Evolutionary conservation across 2,888 invertebrate genomes (phyloP).

Genomic region (Crematogaster levior): DNA sequence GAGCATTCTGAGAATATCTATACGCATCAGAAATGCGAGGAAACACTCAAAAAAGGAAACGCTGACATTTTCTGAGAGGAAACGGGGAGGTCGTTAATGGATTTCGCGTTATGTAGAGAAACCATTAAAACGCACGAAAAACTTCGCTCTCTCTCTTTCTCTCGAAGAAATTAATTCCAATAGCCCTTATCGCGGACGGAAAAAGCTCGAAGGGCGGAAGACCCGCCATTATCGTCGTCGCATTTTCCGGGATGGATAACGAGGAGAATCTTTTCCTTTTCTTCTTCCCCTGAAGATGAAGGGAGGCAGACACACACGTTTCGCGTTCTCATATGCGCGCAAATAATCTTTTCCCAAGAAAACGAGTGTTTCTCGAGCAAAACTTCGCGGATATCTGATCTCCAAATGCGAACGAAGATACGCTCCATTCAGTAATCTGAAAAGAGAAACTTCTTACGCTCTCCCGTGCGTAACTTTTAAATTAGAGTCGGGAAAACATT

Average conservation of each 20-base stretch:
- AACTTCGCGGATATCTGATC: neutral
- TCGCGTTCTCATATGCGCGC: neutral
- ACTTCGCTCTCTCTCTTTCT: no score
- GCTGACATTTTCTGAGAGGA: constrained; percentile 44
- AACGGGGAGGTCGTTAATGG: constrained; percentile 76
- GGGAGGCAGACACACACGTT: no score
- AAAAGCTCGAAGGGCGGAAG: constrained; percentile 47
- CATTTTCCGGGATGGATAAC: constrained; percentile 40
- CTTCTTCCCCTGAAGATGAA: neutral
- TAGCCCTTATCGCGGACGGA: constrained; percentile 73
- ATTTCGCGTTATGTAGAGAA: constrained; percentile 77
- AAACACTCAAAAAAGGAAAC: constrained; percentile 39
- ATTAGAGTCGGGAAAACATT: neutral
- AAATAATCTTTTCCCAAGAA: constrained; percentile 4
- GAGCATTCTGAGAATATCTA: neutral
- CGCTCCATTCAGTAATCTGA: neutral
- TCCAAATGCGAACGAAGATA: neutral
- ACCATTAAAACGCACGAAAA: constrained; percentile 75
- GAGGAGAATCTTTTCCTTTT: constrained; percentile 22
- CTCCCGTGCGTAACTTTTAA: neutral
- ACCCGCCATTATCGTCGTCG: constrained; percentile 65
- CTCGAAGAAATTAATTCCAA: constrained; percentile 81
- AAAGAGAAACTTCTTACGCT: neutral
- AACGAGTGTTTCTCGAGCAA: neutral
- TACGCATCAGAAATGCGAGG: neutral